A percentile compares a stretch with the other conserved stretches of the same genome.
Conservation (phyloP, 2,797 vertebrate genomes). For the Naso thynnoides region DNA sequence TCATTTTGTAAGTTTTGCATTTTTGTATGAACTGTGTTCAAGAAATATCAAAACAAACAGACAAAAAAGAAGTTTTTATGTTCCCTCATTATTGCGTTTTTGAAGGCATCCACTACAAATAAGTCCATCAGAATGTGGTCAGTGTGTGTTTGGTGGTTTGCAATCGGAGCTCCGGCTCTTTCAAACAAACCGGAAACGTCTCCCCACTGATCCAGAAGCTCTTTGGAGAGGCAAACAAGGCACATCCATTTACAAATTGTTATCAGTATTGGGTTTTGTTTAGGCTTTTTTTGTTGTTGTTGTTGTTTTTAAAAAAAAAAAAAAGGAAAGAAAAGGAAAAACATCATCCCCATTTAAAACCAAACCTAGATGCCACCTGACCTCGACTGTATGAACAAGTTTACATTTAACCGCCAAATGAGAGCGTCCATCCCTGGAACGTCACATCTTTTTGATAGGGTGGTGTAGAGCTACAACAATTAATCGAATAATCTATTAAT, state of each 20-base stretch:
- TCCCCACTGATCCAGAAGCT: too few species aligned
- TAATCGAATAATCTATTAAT: too few species aligned
- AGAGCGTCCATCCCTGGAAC: constrained; percentile 48
- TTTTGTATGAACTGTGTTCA: constrained; percentile 1
- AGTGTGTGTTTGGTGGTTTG: not conserved
- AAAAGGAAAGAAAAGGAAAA: not conserved
- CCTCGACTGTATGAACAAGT: too few species aligned
- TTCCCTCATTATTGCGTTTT: not conserved
- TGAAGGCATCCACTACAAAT: not conserved
- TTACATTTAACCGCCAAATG: too few species aligned
- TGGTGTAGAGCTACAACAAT: too few species aligned
- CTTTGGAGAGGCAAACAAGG: not conserved
- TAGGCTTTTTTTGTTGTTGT: not conserved
- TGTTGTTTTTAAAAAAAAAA: not conserved
- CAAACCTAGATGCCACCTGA: not conserved
- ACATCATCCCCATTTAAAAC: not conserved
- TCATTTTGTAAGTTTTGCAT: constrained; percentile 8
- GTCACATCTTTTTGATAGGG: constrained; percentile 47
- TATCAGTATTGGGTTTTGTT: not conserved
- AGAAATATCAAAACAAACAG: not conserved
- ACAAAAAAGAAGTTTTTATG: not conserved
- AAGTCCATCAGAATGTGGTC: not conserved
- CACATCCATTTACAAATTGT: not conserved
- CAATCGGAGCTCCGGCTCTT: not conserved
- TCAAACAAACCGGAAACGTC: too few species aligned